These are phyloP conservation scores for Fulica atra DNA, from an alignment of 2,113 vertebrate species.

Conservation along the genomic window DNA sequence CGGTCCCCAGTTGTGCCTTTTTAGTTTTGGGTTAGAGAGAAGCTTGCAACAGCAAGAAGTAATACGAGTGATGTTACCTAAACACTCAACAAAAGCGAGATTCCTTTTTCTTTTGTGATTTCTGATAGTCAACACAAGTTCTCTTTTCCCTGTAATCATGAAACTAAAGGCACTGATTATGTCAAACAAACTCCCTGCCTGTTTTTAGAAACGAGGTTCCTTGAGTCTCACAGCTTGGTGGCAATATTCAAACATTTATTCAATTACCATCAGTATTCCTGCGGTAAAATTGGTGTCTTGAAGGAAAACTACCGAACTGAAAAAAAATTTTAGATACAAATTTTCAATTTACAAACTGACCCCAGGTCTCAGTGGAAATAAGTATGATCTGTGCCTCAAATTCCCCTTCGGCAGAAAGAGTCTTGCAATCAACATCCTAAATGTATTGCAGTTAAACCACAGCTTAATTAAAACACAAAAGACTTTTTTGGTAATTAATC, in stretches of 20 bases:
- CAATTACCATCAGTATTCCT: not conserved
- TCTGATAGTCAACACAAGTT: not conserved
- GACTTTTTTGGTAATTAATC: constrained; percentile 10
- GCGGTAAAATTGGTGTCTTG: not conserved
- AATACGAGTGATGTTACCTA: not conserved
- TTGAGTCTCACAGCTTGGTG: constrained; percentile 26
- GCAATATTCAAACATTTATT: constrained; percentile 31
- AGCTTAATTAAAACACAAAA: constrained; percentile 43
- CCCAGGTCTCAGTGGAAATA: not conserved
- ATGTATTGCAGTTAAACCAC: not conserved
- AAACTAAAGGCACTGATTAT: not conserved
- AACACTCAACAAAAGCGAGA: not conserved
- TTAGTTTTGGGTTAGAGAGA: not conserved
- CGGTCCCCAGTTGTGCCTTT: rapidly evolving
- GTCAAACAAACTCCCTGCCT: not conserved
- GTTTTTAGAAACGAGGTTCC: not conserved
- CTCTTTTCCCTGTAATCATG: not conserved
- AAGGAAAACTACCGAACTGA: not conserved
- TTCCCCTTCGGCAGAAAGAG: not conserved
- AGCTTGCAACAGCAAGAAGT: not conserved
- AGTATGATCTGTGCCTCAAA: not conserved
- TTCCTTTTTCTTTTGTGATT: not conserved
- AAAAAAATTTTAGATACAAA: not conserved
- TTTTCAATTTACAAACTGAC: not conserved
- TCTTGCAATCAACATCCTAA: not conserved